Conservation (phyloP, 2,797 vertebrate genomes). For the Nyctalus aviator region DNA sequence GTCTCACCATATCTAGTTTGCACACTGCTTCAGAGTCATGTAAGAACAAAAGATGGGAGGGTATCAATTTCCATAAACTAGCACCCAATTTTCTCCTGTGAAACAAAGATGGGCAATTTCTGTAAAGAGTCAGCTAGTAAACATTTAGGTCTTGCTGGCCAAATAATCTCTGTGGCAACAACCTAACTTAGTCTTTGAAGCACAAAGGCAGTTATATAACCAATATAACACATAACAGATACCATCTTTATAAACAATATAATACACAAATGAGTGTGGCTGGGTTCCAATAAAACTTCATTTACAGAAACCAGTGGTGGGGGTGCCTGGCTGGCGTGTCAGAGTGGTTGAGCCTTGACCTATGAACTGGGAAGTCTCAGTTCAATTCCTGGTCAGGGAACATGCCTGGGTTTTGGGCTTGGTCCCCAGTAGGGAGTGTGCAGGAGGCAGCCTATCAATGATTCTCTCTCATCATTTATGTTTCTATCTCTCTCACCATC, state of each 20-base stretch:
- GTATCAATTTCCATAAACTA: neutral
- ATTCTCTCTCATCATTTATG: no score
- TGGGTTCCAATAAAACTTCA: constrained; percentile 45
- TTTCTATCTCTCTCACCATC: no score
- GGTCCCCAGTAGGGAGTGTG: no score
- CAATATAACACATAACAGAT: neutral
- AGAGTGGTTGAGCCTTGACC: no score
- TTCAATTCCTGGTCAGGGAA: no score
- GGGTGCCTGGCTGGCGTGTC: no score
- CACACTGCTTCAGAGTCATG: neutral
- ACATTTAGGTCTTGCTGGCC: constrained; percentile 12
- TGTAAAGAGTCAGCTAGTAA: neutral
- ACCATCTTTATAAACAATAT: neutral
- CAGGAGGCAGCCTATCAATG: no score
- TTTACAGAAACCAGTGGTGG: neutral
- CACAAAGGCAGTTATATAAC: neutral
- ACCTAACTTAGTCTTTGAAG: neutral
- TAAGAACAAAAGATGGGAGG: neutral
- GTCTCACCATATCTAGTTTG: neutral
- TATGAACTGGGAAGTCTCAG: no score
- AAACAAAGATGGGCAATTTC: constrained; percentile 6
- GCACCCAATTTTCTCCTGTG: neutral
- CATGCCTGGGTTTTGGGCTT: no score
- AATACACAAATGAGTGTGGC: neutral
- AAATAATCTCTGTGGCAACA: neutral